Evolutionary conservation across 2,113 vertebrate species (phyloP), one percentile per base, ranked within the genome.

Genomic region (Aramus guarauna): DNA sequence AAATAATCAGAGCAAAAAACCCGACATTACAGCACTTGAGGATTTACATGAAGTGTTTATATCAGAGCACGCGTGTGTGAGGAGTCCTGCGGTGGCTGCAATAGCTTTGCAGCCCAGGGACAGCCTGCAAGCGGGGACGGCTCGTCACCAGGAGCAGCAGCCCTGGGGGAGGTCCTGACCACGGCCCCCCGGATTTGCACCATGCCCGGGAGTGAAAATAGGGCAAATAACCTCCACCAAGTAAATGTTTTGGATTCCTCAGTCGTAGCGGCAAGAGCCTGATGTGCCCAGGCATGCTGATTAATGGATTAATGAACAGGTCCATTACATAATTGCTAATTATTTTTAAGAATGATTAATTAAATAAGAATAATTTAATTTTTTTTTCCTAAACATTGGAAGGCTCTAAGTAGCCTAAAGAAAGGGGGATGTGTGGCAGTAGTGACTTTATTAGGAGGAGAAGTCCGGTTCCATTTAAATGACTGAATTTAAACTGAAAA

Each of bases 51-150:
- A 63, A 74, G 21, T 1, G 27, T 52, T 90, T 50, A 3, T 71
- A 48, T 37, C 64, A 26, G 56, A 85, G 64, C n/a, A 39, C 22
- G 34, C 15, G 0, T 24, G 19, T 15, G 23, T 9, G 48, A 12
- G 37, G 39, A 62, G 55, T 9, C 50, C 69, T 39, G 48, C 0
- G 0, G 63, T 4, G 32, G 76, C 73, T 84, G 55, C 0, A 5
- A n/a, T 4, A 32, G 45, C 50, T 77, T 59, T 30, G 1, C 7
- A n/a, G 55, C 39, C 58, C 15, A 22, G 73, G 82, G 34, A 64
- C 76, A 80, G 50, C n/a, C 81, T 69, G 50, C 4, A 58, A 16
- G 34, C 3, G 5, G 71, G 81, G 53, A 29, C 29, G 8, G 6
- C 21, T 36, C 3, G 1, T 37, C 68, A 36, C 39, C 64, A 36